A percentile compares a stretch with the other conserved stretches of the same genome.
These are phyloP conservation scores for Buceros bicornis DNA, from an alignment of 2,797 vertebrate genomes.

Conservation along the genomic window DNA sequence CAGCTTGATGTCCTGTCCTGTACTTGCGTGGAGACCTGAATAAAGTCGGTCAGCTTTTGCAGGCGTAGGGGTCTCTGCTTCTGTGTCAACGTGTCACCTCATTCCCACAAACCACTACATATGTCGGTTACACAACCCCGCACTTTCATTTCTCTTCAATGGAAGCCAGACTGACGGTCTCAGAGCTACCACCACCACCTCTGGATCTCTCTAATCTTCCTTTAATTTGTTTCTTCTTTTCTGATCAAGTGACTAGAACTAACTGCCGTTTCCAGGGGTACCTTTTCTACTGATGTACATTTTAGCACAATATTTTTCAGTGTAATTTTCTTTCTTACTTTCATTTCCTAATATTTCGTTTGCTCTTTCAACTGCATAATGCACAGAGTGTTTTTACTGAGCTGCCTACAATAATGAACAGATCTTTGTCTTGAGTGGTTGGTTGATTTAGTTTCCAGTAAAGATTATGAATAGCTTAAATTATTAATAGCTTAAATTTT, in stretches of 20 bases:
- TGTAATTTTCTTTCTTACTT: background rate
- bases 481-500: background rate
- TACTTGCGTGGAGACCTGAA: background rate
- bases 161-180: background rate
- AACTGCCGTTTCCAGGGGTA: background rate
- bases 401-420: background rate
- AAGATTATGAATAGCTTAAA: background rate
- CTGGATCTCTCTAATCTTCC: background rate
- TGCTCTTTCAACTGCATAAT: background rate
- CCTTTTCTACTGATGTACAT: background rate
- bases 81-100: background rate
- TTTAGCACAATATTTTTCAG: background rate
- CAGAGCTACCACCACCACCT: background rate
- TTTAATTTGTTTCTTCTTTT: background rate
- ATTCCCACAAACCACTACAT: background rate
- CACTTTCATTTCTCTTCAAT: background rate
- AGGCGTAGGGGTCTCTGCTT: background rate
- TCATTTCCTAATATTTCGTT: background rate
- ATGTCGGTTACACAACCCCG: background rate
- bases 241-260: background rate
- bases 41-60: background rate
- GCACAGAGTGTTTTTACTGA: background rate
- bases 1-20: background rate
- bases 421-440: background rate
- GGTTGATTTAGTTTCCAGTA: slow-evolving; percentile 10